These are phyloP conservation scores for Actinopyga echinites DNA, from an alignment of 53 echinoderm and acorn worm species.

Conservation along the genomic window DNA sequence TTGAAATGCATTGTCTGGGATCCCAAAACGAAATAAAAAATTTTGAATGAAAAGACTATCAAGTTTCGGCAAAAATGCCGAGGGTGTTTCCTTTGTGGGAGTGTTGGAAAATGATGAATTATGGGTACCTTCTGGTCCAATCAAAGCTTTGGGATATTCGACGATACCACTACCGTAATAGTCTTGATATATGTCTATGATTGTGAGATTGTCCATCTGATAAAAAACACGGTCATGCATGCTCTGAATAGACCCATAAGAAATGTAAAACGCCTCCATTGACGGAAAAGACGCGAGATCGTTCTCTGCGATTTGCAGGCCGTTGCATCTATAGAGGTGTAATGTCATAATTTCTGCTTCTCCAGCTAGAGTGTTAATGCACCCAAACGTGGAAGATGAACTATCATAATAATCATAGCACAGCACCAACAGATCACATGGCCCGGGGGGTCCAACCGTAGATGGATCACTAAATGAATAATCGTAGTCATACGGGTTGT, in stretches of 20 bases:
- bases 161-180: background rate
- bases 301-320: background rate
- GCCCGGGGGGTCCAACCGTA: background rate
- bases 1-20: constrained; percentile 31
- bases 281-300: background rate
- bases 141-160: constrained; percentile 24
- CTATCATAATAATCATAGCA: background rate
- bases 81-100: background rate
- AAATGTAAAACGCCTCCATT: background rate
- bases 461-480: background rate
- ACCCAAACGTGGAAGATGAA: constrained; percentile 8
- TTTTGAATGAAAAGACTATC: background rate
- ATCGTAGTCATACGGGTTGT: background rate
- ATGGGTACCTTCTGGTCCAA: background rate
- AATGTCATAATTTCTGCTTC: background rate
- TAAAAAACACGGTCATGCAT: constrained; percentile 1
- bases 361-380: background rate
- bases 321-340: background rate
- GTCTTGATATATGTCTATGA: background rate
- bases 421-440: background rate
- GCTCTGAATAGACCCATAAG: background rate
- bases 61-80: background rate
- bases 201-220: background rate
- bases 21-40: background rate
- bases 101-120: no score